Conservation (phyloP, 2,113 vertebrate species). For the Plecotus auritus region DNA sequence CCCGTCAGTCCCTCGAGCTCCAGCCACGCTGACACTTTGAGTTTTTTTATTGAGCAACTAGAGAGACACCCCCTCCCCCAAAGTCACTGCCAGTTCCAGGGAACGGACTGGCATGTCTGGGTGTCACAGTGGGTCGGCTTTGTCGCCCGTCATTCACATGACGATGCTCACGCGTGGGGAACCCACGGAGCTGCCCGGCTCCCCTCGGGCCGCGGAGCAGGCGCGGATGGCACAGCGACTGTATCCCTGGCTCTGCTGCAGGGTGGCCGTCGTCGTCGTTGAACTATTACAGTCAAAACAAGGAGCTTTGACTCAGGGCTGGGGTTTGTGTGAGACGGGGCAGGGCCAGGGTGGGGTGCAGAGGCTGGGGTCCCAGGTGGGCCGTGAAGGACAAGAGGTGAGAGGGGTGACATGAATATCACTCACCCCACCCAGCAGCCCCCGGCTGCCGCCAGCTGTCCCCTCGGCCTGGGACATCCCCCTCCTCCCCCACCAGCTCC, state of each 20-base stretch:
- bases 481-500: not conserved
- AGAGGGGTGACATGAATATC: not conserved
- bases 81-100: not conserved
- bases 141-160: rapidly evolving
- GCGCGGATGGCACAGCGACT: rapidly evolving
- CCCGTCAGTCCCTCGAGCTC: not conserved
- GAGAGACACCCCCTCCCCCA: not conserved
- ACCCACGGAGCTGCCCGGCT: not conserved
- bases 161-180: not conserved
- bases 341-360: not conserved
- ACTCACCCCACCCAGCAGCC: rapidly evolving
- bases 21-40: not conserved
- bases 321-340: not conserved
- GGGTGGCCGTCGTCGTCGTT: not conserved
- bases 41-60: not conserved
- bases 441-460: rapidly evolving
- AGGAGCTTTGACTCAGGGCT: not conserved
- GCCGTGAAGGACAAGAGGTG: not conserved
- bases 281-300: not conserved
- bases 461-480: not conserved
- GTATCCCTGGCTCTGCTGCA: not conserved
- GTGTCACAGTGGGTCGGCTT: not conserved
- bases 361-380: not conserved
- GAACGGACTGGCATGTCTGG: rapidly evolving
- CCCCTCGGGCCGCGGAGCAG: rapidly evolving